Evolutionary conservation across 53 echinoderm and acorn worm species (phyloP).

Genomic region (Temnopleurus reevesii): DNA sequence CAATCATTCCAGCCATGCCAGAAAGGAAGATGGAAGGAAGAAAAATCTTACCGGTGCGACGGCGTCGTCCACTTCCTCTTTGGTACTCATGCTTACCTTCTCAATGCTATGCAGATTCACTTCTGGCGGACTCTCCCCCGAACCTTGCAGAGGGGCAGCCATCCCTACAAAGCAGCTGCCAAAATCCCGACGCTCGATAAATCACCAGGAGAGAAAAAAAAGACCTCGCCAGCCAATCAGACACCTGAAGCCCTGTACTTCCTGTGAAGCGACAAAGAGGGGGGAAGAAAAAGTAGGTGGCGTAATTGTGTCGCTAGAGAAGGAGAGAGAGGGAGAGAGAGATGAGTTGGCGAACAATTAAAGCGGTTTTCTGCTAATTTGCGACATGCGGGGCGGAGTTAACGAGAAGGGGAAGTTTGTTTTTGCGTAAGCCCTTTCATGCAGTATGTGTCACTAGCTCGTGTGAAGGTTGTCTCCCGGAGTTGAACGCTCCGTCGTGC

Average conservation of each 20-base stretch:
- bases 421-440: not conserved
- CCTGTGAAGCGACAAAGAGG: not conserved
- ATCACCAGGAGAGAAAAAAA: not conserved
- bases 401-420: constrained; percentile 47
- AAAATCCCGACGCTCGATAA: constrained; percentile 8
- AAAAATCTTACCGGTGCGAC: constrained; percentile 38
- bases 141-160: constrained; percentile 62
- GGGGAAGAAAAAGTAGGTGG: not conserved
- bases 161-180: constrained; percentile 51
- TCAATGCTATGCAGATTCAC: constrained; percentile 77
- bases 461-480: constrained; percentile 13
- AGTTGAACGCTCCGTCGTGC: constrained; percentile 15
- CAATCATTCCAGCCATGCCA: too few relatives aligned
- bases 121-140: constrained; percentile 64
- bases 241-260: constrained; percentile 49
- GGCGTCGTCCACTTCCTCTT: constrained; percentile 22
- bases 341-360: constrained; percentile 39
- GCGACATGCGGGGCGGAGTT: not conserved
- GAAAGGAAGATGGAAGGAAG: too few relatives aligned
- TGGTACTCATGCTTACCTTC: constrained; percentile 67
- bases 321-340: not conserved
- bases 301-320: not conserved
- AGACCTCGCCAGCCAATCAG: constrained; percentile 49
- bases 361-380: constrained; percentile 16
- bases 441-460: not conserved